phyloP scores from a whole-genome alignment of 2,797 vertebrate genomes.

The Notamacropus eugenii region DNA sequence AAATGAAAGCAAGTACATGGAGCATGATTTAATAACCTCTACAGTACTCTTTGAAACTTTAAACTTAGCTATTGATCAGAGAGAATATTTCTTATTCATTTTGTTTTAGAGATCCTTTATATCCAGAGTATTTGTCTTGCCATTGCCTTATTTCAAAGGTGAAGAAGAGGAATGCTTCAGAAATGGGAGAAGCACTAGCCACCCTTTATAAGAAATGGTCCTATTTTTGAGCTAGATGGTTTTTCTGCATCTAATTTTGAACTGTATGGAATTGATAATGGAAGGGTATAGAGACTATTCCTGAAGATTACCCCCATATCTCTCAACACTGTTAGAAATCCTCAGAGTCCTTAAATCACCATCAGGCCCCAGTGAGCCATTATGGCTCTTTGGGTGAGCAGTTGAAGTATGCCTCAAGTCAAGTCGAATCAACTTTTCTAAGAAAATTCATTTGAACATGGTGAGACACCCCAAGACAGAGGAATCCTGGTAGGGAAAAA shows the following conservation, averaged over 20 bases:
- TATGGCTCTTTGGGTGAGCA: not conserved
- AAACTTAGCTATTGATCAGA: not conserved
- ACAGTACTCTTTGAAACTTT: not conserved
- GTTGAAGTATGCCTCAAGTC: not conserved
- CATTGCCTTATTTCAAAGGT: slow-evolving; percentile 27
- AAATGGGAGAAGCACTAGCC: slow-evolving; percentile 8
- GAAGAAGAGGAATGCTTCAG: slow-evolving; percentile 30
- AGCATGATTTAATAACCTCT: not conserved
- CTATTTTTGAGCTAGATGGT: not conserved
- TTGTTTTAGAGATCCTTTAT: slow-evolving; percentile 17
- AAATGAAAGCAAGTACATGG: not conserved
- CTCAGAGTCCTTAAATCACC: not conserved
- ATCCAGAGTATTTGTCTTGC: slow-evolving; percentile 29
- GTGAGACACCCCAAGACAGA: not conserved
- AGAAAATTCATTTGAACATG: not conserved
- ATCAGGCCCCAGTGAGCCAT: not conserved
- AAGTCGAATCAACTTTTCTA: not conserved
- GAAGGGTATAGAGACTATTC: not conserved
- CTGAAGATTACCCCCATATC: not conserved
- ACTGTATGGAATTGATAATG: not conserved
- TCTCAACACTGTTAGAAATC: not conserved
- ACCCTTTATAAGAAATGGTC: slow-evolving; percentile 11
- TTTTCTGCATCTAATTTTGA: not conserved
- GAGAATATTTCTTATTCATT: slow-evolving; percentile 16
- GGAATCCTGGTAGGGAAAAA: not conserved